Conservation (phyloP, 2,113 vertebrate genomes). For the Lathamus discolor region DNA sequence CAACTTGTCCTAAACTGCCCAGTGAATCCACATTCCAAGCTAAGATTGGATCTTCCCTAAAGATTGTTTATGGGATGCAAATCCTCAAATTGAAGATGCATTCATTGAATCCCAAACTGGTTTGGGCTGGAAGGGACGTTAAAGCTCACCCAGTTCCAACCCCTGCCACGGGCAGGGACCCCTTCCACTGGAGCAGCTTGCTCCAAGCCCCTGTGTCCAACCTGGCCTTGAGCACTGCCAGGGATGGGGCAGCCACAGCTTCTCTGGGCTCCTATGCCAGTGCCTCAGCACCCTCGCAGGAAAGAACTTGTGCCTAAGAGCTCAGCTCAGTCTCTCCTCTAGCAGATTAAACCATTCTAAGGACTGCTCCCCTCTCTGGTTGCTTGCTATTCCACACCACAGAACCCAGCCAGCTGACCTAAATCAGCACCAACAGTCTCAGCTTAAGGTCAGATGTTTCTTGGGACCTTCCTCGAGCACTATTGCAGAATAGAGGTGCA, state of each 20-base stretch:
- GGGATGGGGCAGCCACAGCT: no score
- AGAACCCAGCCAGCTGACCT: not conserved
- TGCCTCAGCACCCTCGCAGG: not conserved
- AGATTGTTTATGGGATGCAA: not conserved
- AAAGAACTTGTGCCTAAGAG: not conserved
- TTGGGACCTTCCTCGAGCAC: not conserved
- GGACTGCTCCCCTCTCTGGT: not conserved
- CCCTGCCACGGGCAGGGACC: no score
- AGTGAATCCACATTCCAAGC: not conserved
- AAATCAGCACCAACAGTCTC: not conserved
- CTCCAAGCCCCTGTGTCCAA: no score
- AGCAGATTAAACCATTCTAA: not conserved
- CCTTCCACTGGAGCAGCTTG: no score
- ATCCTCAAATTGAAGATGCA: not conserved
- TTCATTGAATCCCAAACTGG: no score
- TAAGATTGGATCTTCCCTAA: not conserved
- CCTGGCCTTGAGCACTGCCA: no score
- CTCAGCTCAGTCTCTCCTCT: rapidly evolving
- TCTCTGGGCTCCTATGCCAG: no score
- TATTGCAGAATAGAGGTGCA: not conserved
- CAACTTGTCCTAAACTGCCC: not conserved
- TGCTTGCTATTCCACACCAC: not conserved
- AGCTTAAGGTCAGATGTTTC: not conserved
- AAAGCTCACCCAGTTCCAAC: no score
- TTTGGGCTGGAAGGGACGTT: no score